Percentiles rank a stretch among this genome's conserved stretches.
Conservation (phyloP, 2,113 vertebrate species). For the Anhinga rufa region DNA sequence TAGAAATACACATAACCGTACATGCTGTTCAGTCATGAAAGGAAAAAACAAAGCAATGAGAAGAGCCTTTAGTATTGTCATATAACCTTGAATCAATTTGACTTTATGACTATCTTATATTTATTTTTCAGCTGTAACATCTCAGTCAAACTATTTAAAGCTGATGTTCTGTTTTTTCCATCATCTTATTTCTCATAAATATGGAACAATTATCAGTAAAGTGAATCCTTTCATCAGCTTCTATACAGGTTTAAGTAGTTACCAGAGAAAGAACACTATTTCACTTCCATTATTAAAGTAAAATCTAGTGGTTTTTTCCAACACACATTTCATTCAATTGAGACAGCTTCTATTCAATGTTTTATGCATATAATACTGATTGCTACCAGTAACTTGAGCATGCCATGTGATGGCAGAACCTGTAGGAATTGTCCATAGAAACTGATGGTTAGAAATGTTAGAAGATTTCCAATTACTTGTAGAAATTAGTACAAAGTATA, state of each 20-base stretch:
- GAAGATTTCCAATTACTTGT: background rate
- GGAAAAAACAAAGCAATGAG: background rate
- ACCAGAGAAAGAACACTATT: background rate
- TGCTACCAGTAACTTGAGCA: background rate
- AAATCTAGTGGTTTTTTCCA: background rate
- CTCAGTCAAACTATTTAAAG: conserved; percentile 18
- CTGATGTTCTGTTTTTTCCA: background rate
- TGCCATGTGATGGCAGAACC: background rate
- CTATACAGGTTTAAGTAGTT: conserved; percentile 16
- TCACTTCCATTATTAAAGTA: conserved; percentile 15
- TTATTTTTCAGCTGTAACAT: background rate
- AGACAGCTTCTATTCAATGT: background rate
- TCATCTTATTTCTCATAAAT: conserved; percentile 38
- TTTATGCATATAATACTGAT: background rate
- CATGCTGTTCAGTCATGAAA: background rate
- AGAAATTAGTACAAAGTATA: background rate
- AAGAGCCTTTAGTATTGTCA: background rate
- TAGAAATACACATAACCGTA: background rate
- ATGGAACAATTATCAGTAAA: conserved; percentile 38
- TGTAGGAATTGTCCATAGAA: background rate
- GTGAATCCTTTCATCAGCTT: conserved; percentile 6
- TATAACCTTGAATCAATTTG: background rate
- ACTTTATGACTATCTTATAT: background rate
- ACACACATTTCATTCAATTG: background rate
- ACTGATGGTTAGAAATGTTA: background rate